phyloP scores from a whole-genome alignment of 2,888 invertebrate species.

The Heliconius ismenius region DNA sequence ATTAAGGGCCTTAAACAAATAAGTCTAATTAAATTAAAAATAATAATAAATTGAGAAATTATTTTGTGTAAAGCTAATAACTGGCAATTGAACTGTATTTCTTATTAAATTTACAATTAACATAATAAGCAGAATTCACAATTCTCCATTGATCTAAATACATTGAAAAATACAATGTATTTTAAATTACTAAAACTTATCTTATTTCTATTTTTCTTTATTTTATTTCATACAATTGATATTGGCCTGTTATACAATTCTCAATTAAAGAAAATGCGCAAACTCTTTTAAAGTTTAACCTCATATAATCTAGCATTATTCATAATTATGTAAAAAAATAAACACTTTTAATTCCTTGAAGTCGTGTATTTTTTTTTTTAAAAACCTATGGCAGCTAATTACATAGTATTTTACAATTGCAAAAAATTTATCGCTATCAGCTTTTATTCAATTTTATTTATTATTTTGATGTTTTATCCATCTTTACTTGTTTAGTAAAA shows the following conservation, averaged over 20 bases:
- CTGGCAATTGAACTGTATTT: conserved; percentile 31
- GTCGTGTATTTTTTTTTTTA: background rate
- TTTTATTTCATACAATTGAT: background rate
- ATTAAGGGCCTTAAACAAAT: conserved; percentile 3
- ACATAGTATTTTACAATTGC: background rate
- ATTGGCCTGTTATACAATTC: background rate
- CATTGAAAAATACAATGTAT: conserved; percentile 2
- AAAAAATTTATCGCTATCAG: background rate
- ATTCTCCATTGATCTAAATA: background rate
- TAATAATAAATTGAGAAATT: conserved; percentile 19
- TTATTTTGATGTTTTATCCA: too few relatives aligned
- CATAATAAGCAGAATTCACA: background rate
- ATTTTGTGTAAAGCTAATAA: conserved; percentile 12
- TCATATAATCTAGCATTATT: background rate
- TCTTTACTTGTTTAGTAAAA: too few relatives aligned
- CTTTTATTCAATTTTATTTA: too few relatives aligned
- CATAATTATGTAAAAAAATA: background rate
- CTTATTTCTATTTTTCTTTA: background rate
- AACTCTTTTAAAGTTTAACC: background rate
- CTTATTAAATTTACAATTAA: conserved; percentile 7
- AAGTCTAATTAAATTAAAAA: conserved; percentile 26
- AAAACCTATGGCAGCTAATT: background rate
- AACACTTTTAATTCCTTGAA: background rate
- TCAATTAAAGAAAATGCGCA: conserved; percentile 1
- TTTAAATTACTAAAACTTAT: conserved; percentile 5